Conservation (phyloP, 2,113 vertebrate genomes). For the Platysteira castanea region DNA sequence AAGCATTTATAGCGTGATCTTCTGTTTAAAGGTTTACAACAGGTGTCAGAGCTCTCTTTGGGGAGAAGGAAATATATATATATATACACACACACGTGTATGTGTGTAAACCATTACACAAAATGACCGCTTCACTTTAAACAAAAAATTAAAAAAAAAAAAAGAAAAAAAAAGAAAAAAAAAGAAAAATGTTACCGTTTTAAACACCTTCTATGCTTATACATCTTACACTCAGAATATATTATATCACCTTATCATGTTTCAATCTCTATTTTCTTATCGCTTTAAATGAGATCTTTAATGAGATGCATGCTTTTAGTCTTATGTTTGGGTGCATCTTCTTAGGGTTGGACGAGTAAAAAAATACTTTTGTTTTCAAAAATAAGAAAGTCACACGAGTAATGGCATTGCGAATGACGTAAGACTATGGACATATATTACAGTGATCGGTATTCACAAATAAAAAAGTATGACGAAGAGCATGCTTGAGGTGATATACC, state of each 20-base stretch:
- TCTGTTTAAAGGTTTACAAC: background rate
- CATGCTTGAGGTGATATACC: background rate
- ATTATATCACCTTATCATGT: background rate
- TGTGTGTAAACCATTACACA: background rate
- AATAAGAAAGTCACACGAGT: fast-evolving
- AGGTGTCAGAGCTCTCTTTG: constrained; percentile 2
- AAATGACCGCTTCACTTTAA: background rate
- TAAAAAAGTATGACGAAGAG: background rate
- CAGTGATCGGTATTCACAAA: background rate
- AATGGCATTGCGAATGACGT: background rate
- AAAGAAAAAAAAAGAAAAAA: fast-evolving
- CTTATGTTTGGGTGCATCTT: background rate
- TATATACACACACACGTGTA: background rate
- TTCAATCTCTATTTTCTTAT: background rate
- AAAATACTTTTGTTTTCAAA: background rate
- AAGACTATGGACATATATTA: background rate
- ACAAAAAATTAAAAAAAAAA: too few relatives aligned
- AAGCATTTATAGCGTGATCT: background rate
- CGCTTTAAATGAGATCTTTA: background rate
- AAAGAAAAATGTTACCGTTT: background rate
- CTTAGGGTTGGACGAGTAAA: background rate
- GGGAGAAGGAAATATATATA: background rate
- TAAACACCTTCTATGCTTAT: background rate
- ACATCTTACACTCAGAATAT: background rate
- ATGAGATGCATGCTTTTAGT: background rate